Evolutionary conservation across 92 coral and sea anemone species (phyloP), one percentile per base, ranked within the genome.

Genomic region (Phenganax stokvisi): DNA sequence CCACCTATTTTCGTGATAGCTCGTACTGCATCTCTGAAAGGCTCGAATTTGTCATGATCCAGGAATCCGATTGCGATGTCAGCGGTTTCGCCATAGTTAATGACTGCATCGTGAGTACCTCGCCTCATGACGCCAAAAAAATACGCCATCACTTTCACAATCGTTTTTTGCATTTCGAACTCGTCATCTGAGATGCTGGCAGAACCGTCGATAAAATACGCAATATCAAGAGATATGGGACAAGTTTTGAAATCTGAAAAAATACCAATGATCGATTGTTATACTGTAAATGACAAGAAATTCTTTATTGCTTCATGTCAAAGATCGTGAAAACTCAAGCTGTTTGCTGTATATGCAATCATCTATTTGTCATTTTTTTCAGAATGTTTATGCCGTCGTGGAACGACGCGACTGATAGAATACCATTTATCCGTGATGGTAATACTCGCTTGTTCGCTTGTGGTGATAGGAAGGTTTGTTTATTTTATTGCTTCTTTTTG

Each of bases 141-240:
- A 25, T 79, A 79, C 62, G 83, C 83, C 83, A 79, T 79, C 57
- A 79, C 83, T 54, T 79, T 79, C 51, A 79, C 83, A 9, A 79
- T 73, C 0, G 83, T 79, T 64, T 79, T 79, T 44, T 79, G 56
- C 12, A 79, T 30, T 0, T 79, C 83, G 71, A 37, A 79, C 11
- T 79, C 72, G 4, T 16, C 59, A 1, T 12, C 16, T 0, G 56
- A 44, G n/a, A 79, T 20, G 71, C 83, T 79, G 25, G n/a, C 44
- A 12, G 83, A 79, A 16, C 83, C 83, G 65, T 79, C 83, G 61
- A 79, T 63, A 8, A 79, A 27, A 61, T 79, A 79, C 10, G 83
- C 83, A 6, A 79, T 79, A 74, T 79, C 83, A 51, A 79, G n/a
- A 10, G 83, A 63, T 8, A 9, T 65, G 10, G 83, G 83, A 44